These are phyloP conservation scores for Cygnus olor DNA, from an alignment of 2,797 vertebrate genomes.

Conservation along the genomic window DNA sequence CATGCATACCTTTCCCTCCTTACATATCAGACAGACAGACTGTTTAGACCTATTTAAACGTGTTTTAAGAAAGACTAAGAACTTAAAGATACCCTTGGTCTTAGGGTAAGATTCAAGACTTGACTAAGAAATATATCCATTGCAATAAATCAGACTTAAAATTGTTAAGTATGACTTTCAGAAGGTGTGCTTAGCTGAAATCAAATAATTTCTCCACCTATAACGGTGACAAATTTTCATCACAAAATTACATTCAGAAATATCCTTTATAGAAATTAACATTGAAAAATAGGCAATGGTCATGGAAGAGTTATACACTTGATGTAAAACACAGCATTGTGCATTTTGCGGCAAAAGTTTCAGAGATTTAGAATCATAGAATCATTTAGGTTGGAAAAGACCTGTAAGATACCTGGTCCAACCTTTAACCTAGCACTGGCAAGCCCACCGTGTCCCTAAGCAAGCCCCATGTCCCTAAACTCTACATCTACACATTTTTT, in stretches of 20 bases:
- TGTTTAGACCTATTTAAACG: not conserved
- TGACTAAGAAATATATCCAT: not conserved
- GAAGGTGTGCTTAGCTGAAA: not conserved
- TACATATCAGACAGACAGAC: rapidly evolving
- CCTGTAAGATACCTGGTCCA: too few relatives aligned
- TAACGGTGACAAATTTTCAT: not conserved
- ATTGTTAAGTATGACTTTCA: not conserved
- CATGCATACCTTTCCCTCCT: not conserved
- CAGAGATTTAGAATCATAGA: not conserved
- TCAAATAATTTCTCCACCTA: not conserved
- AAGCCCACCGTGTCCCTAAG: too few relatives aligned
- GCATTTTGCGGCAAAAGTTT: not conserved
- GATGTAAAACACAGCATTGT: not conserved
- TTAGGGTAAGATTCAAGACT: not conserved
- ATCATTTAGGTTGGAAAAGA: too few relatives aligned
- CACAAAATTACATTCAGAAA: not conserved
- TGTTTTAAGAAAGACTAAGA: not conserved
- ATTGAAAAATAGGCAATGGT: not conserved
- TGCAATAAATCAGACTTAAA: not conserved
- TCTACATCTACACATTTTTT: too few relatives aligned
- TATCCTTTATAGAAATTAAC: not conserved
- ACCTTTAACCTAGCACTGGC: too few relatives aligned
- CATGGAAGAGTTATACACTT: not conserved
- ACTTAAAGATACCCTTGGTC: not conserved
- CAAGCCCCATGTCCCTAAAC: too few relatives aligned